These are phyloP conservation scores for Nestor notabilis DNA, from an alignment of 2,113 vertebrate species.

Conservation along the genomic window DNA sequence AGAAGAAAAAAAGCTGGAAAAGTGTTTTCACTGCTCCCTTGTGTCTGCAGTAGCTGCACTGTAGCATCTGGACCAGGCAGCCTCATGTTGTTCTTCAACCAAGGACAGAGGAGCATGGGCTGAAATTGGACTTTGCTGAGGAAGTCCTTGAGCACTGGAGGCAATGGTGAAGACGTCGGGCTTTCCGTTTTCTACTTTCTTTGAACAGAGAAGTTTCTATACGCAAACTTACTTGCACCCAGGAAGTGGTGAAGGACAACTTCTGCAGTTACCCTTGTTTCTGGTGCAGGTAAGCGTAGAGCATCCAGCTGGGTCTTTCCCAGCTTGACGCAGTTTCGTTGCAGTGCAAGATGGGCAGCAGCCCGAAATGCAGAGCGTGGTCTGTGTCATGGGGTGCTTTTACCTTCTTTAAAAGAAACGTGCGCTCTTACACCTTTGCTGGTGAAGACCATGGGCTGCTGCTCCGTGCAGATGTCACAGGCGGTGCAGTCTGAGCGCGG, in stretches of 20 bases:
- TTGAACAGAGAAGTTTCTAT: background rate
- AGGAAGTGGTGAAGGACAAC: background rate
- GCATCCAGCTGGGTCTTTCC: background rate
- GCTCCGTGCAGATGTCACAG: background rate
- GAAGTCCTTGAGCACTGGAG: background rate
- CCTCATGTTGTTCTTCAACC: background rate
- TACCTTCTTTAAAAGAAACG: background rate
- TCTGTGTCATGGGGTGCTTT: background rate
- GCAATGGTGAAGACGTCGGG: too few relatives aligned
- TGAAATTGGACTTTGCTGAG: background rate
- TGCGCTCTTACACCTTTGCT: too few relatives aligned
- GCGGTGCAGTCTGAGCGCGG: accelerated
- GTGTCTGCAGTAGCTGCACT: background rate
- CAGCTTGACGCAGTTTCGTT: background rate
- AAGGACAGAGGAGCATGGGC: background rate
- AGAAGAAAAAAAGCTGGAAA: background rate
- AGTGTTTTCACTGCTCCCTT: background rate
- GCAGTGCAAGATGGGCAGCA: background rate
- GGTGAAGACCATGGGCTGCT: background rate
- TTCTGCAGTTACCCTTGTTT: background rate
- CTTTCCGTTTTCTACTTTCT: background rate
- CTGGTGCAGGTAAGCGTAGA: background rate
- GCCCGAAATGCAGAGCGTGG: background rate
- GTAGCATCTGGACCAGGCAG: background rate
- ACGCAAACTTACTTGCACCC: too few relatives aligned